Conservation (phyloP, 2,888 invertebrate genomes). For the Cheilosia urbana region DNA sequence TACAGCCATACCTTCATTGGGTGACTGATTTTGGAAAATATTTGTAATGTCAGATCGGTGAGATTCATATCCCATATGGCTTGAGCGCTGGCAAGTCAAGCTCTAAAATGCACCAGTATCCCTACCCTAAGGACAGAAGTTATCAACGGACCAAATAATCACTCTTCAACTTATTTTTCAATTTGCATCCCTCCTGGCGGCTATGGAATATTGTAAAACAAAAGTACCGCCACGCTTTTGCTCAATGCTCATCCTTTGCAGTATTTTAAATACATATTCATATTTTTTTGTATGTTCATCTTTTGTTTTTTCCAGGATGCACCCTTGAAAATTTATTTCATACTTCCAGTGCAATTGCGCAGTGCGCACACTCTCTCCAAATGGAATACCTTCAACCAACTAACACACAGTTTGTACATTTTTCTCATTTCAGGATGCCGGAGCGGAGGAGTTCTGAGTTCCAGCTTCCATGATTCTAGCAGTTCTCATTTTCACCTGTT, state of each 20-base stretch:
- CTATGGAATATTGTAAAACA: constrained; percentile 14
- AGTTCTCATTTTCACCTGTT: constrained; percentile 74
- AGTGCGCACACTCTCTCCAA: constrained; percentile 54
- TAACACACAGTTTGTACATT: constrained; percentile 1
- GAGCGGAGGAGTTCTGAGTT: constrained; percentile 15
- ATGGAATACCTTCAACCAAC: constrained; percentile 15
- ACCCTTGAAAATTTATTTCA: constrained; percentile 71
- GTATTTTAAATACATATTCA: constrained; percentile 39
- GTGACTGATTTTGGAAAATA: too few species aligned
- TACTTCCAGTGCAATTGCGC: constrained; percentile 12
- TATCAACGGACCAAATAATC: background rate
- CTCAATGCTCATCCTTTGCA: constrained; percentile 52
- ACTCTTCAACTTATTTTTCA: constrained; percentile 35
- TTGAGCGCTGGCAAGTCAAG: constrained; percentile 31
- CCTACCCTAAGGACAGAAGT: constrained; percentile 8
- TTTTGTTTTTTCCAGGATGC: constrained; percentile 63
- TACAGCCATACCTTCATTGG: too few species aligned
- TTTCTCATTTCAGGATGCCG: constrained; percentile 57
- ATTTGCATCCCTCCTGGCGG: constrained; percentile 41
- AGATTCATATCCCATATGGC: constrained; percentile 19
- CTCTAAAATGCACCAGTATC: background rate
- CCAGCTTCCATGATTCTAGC: constrained; percentile 66
- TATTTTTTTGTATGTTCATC: background rate
- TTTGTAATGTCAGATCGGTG: background rate
- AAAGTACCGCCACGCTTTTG: constrained; percentile 56